Base-by-base conservation (phyloP, 1,140 invertebrate species). In the Trinorchestia longiramus region DNA sequence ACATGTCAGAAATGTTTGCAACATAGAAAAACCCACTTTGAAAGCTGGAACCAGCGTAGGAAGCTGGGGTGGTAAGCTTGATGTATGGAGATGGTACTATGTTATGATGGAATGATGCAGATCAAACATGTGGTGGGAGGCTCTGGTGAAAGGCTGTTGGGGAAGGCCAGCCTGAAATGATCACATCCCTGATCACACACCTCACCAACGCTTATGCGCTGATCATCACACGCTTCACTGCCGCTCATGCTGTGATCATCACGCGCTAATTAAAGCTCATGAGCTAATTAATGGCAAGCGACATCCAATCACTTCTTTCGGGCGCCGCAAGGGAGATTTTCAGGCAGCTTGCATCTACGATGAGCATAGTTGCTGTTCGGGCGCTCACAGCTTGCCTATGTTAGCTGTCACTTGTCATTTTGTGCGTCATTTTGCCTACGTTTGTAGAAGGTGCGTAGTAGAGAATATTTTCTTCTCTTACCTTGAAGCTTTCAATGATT, bases 251-350 rank as follows among this genome's bases (percentile, higher is more conserved):
- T 90, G 88, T 28, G 88, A 90, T 90, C n/a, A 90, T 90, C 88
- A 90, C 88, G 17, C 88, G 41, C 43, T 90, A 90, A 90, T 90
- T 90, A 90, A 42, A 90, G 41, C 41, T 90, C 43, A 90, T 90
- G 88, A 90, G 43, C 88, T 90, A 90, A 90, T 90, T 90, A 90
- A 90, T 90, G 88, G n/a, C 88, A 43, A 41, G 62, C 62, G 62
- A 77, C 62, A 77, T 77, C 62, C 62, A 77, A 77, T 77, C 62
- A 77, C 62, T 77, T 77, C 62, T 77, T 77, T 77, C 15, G 62
- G 62, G 8, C 62, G 28, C 62, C 15, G 62, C 8, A 36, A 11
- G 15, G 62, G 28, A 77, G 62, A 77, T 77, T 77, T 77, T 28
- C 28, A 11, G 28, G 28, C 62, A 77, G 62, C 8, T 36, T 77